A percentile compares a stretch with the other conserved stretches of the same genome.
Evolutionary conservation across 2,888 invertebrate species (phyloP).

Genomic region (Apantesis nais): DNA sequence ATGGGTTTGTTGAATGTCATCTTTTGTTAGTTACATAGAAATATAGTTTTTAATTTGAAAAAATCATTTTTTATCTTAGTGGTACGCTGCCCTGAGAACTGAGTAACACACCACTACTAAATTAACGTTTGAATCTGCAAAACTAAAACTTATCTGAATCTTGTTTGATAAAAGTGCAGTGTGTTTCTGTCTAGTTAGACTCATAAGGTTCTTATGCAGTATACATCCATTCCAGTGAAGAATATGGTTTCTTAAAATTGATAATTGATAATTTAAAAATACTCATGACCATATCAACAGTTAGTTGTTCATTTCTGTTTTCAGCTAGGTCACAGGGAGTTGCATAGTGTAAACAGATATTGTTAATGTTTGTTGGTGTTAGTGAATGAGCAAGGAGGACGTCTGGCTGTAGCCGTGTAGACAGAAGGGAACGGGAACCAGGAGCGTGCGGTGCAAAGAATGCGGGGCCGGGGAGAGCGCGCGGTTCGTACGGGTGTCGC

Average conservation of each 20-base stretch:
- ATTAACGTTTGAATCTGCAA: slow-evolving; percentile 48
- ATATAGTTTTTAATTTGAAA: not conserved
- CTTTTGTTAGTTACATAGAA: not conserved
- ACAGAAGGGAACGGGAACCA: slow-evolving; percentile 48
- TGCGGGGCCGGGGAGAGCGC: slow-evolving; percentile 49
- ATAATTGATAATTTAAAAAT: not conserved
- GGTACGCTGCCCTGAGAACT: too few relatives aligned
- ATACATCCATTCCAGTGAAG: not conserved
- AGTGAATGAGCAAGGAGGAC: slow-evolving; percentile 53
- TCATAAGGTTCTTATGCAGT: not conserved
- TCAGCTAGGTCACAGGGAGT: not conserved
- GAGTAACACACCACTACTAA: slow-evolving; percentile 39
- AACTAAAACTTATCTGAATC: slow-evolving; percentile 14
- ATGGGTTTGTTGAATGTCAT: not conserved
- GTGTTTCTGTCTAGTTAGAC: not conserved
- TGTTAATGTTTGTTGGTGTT: slow-evolving; percentile 35
- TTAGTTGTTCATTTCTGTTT: slow-evolving; percentile 5
- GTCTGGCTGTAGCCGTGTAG: slow-evolving; percentile 20
- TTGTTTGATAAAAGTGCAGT: not conserved
- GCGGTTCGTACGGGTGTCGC: slow-evolving; percentile 52
- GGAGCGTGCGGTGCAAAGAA: slow-evolving; percentile 49
- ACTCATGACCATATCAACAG: not conserved
- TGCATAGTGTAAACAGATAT: slow-evolving; percentile 26
- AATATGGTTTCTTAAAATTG: not conserved
- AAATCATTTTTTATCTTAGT: slow-evolving; percentile 48